Evolutionary conservation across 2,888 invertebrate species (phyloP), one percentile per base, ranked within the genome.

Genomic region (Tinea trinotella): DNA sequence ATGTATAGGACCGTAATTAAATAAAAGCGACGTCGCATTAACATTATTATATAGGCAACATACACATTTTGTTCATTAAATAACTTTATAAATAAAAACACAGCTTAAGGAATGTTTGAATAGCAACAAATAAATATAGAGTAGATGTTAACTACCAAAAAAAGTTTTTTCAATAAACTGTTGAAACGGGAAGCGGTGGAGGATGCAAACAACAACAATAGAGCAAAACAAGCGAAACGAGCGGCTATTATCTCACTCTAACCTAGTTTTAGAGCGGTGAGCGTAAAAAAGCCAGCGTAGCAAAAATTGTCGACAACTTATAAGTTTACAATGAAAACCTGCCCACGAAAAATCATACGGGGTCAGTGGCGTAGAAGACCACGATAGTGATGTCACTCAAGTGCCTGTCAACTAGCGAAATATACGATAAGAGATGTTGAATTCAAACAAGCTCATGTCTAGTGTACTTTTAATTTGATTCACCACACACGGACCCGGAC

Each of bases 171-270:
- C 57, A 57, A 57, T 56, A 56, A 56, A 53, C 53, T 34, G 40
- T 53, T 40, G 34, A 35, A 35, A 52, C 20, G 24, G 52, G 30
- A 12, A 12, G 61, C 62, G 60, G 63, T 58, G 56, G 63, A 66
- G 64, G 74, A 70, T 66, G 64, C 68, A 66, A 74, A 76, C 74
- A 63, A 63, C 60, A 63, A 63, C 60, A 76, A 71, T 70, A 59
- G 61, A 66, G 63, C 64, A 67, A 71, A 71, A 72, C 67, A 66
- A 67, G 62, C 70, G 64, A 66, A 66, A 68, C 67, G 66, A 65
- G 63, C 65, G 63, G 64, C 64, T 68, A 70, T 73, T 77, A 76
- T 76, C 69, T 70, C 68, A 63, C 65, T 68, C 67, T 73, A 76
- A 74, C 74, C 74, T 65, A 78, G 73, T 76, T 77, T 61, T 63